These are phyloP conservation scores for Enteromius viviparus DNA, from an alignment of 2,797 vertebrate genomes.

Conservation along the genomic window DNA sequence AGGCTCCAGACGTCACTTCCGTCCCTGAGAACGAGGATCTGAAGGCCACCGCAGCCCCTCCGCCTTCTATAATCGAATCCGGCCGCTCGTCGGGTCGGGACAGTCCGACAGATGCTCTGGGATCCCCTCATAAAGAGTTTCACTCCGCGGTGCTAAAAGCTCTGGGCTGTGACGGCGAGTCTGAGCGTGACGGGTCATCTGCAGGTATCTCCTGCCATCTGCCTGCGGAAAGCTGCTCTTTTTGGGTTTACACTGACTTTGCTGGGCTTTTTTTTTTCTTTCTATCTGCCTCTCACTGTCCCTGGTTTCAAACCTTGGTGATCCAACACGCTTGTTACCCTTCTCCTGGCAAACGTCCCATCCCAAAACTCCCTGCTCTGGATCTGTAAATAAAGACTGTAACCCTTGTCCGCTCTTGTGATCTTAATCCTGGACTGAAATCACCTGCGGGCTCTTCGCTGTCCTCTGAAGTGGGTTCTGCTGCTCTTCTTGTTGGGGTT, in stretches of 20 bases:
- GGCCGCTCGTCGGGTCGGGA: constrained; percentile 41
- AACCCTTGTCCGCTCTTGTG: background rate
- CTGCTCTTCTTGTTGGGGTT: constrained; percentile 29
- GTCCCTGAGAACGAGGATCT: constrained; percentile 27
- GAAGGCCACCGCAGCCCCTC: constrained; percentile 46
- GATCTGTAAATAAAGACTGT: background rate
- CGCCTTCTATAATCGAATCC: constrained; percentile 44
- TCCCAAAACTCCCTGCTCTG: background rate
- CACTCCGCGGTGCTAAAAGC: constrained; percentile 82
- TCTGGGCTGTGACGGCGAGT: constrained; percentile 72
- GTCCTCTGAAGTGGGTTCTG: constrained; percentile 61
- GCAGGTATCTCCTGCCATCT: constrained; percentile 76
- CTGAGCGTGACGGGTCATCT: constrained; percentile 66
- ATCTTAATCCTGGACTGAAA: constrained; percentile 12
- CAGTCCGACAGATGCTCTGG: constrained; percentile 48
- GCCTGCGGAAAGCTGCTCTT: constrained; percentile 27
- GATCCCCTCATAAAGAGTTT: constrained; percentile 82
- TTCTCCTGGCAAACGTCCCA: background rate
- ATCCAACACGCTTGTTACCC: background rate
- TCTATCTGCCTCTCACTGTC: constrained; percentile 20
- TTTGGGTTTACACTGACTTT: constrained; percentile 43
- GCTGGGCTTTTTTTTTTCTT: constrained; percentile 22
- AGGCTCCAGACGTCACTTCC: constrained; percentile 31
- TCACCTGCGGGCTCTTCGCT: constrained; percentile 50
- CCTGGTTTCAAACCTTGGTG: constrained; percentile 20